Base-by-base conservation (phyloP, 2,888 invertebrate genomes). In the Adelognathus sp. region DNA sequence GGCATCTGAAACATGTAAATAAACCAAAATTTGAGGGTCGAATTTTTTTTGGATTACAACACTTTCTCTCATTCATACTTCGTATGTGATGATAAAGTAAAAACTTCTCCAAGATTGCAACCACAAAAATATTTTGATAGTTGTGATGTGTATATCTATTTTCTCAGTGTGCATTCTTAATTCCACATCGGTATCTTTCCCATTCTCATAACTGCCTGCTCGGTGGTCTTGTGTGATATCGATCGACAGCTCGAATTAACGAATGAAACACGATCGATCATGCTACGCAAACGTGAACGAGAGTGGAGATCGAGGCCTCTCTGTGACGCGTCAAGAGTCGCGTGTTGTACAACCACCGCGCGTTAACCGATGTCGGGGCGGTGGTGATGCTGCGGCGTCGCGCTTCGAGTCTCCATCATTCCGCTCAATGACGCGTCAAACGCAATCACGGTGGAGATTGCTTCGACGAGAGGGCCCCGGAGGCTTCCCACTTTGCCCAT, bases 371-470 rank as follows among this genome's bases (percentile, higher is more conserved):
- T 70, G 29, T 21, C 29, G 44, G 29, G n/a, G n/a, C 27, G 46
- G 14, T n/a, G 31, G 33, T 63, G 64, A 18, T 60, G 24, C 29
- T 27, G 21, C 21, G 36, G 58, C 77, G 72, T 66, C 61, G 56
- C 60, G 46, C n/a, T n/a, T 80, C 70, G 79, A 70, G 83, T 84
- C 86, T 88, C 83, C 87, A 88, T 88, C 87, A 89, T 88, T 87
- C 86, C 85, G 83, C 86, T 87, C 88, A 86, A 88, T 87, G 89
- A 89, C 81, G 88, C 87, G 88, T 89, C 86, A 89, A 89, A 89
- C 84, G 85, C 86, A 89, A 89, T 89, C 88, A 89, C 83, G 83
- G 84, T 85, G 80, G 85, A 88, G 87, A 88, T 88, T 88, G 87
- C 83, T 84, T 81, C 84, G 82, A 79, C 84, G 85, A 84, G n/a